Base-by-base conservation (phyloP, 2,888 invertebrate genomes). In the Pristionchus mayeri region DNA sequence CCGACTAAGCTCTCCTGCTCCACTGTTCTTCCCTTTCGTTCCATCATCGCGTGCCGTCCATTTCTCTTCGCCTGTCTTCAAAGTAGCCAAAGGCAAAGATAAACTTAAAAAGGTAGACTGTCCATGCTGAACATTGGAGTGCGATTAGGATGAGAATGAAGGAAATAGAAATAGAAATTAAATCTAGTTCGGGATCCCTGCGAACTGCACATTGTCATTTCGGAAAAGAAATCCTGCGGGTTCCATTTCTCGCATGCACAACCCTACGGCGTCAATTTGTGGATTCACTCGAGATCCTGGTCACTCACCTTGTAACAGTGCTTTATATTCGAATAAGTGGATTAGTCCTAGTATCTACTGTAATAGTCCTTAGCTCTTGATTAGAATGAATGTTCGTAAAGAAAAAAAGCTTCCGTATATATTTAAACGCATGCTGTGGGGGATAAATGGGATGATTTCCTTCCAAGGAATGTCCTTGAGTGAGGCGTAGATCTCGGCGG, bases 51-150 rank as follows among this genome's bases (percentile, higher is more conserved):
- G 67, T 21, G 34, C 18, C 6, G 37, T 67, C 21, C 67, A 67
- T 67, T 37, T 67, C 21, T 67, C 67, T 67, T 16, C 67, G 18
- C 37, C 67, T 67, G 7, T 67, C 21, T 37, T 21, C 67, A 67
- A 67, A 67, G 67, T 67, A 3, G 37, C 67, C 21, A 67, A 67
- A 21, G 67, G 67, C 21, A 37, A 37, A 34, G 67, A 67, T 21
- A 67, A 67, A 67, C 37, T 67, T 34, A 67, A 67, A 21, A 67
- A 67, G 67, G 67, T 67, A 57, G 27, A 24, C n/a, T n/a, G n/a
- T n/a, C n/a, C n/a, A n/a, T n/a, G n/a, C n/a, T n/a, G n/a, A n/a
- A n/a, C n/a, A n/a, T n/a, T n/a, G n/a, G n/a, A n/a, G n/a, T n/a
- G n/a, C n/a, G n/a, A n/a, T n/a, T n/a, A n/a, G n/a, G n/a, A n/a